Base-by-base conservation (phyloP, 1,140 invertebrate species). In the Idris sp. region DNA sequence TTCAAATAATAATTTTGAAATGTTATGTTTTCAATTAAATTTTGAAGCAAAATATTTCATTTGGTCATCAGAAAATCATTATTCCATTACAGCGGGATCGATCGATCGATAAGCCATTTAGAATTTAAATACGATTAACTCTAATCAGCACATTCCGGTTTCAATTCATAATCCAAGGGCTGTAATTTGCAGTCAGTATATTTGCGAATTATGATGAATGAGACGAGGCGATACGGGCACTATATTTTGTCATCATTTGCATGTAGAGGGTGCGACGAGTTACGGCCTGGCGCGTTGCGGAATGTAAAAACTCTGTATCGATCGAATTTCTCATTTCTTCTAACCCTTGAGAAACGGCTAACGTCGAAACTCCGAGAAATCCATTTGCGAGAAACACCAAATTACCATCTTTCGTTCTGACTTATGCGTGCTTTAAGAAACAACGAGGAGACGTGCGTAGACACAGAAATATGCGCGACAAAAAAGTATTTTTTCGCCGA, bases 181-280 rank as follows among this genome's bases (percentile, higher is more conserved):
- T 62, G 36, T 64, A 58, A 72, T 72, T 72, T 64, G 33, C 58
- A 14, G 33, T 13, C 18, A 44, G 36, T 59, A 22, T 58, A 68
- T 61, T 54, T 54, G 44, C 19, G 36, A 40, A 56, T 64, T 48
- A 72, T 72, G 68, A 72, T 58, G 68, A 51, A 72, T 58, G 28
- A 14, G 5, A 25, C 22, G 4, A 25, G 40, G 26, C 51, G 19
- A 64, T 31, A 26, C n/a, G 35, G 58, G 19, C 35, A 62, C 65
- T 76, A 73, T 76, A 79, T 78, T 81, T 79, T 79, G 75, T 51
- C 64, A 64, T 72, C 49, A 76, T 79, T 79, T 79, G 72, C 76
- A 79, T 76, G 73, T 65, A 78, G 79, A 62, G 51, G 67, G 59
- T 54, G 58, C 61, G 41, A 68, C 69, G 48, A 51, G 35, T 56